Conservation (phyloP, 2,888 invertebrate genomes). For the Drosophila melanocephala region DNA sequence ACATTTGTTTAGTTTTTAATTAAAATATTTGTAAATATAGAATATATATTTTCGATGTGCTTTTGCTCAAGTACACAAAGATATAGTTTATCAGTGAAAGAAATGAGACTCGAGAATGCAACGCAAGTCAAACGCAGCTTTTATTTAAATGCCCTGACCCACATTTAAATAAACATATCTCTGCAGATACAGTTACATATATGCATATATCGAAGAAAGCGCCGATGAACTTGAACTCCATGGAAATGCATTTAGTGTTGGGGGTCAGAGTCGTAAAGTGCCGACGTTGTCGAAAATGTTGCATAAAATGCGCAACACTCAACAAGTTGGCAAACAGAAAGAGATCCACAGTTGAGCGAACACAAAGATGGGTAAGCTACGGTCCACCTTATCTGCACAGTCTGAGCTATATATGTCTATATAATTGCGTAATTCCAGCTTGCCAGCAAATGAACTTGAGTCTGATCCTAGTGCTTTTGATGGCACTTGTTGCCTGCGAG, state of each 20-base stretch:
- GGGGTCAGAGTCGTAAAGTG: slow-evolving; percentile 38
- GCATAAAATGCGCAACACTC: slow-evolving; percentile 43
- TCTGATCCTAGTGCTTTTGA: slow-evolving; percentile 29
- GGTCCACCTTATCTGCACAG: background rate
- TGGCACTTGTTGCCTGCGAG: slow-evolving; percentile 31
- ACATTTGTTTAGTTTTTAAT: background rate
- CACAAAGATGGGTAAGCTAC: slow-evolving; percentile 40
- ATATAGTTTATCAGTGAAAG: background rate
- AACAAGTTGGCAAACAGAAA: slow-evolving; percentile 33
- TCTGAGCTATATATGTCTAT: background rate
- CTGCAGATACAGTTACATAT: background rate
- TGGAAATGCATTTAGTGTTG: slow-evolving; percentile 12
- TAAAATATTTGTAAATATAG: background rate
- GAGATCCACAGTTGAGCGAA: slow-evolving; percentile 10
- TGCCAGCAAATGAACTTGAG: slow-evolving; percentile 29
- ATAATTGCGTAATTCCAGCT: slow-evolving; percentile 24
- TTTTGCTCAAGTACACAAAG: background rate
- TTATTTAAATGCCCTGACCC: slow-evolving; percentile 44
- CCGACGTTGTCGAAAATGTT: slow-evolving; percentile 31
- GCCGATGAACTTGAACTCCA: slow-evolving; percentile 55
- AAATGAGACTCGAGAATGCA: slow-evolving; percentile 28
- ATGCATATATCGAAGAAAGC: background rate
- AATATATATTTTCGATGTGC: background rate
- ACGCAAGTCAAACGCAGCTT: slow-evolving; percentile 24
- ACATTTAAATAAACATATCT: slow-evolving; percentile 8